A percentile compares a stretch with the other conserved stretches of the same genome.
These are phyloP conservation scores for Phengaris arion DNA, from an alignment of 2,888 invertebrate genomes.

Conservation along the genomic window DNA sequence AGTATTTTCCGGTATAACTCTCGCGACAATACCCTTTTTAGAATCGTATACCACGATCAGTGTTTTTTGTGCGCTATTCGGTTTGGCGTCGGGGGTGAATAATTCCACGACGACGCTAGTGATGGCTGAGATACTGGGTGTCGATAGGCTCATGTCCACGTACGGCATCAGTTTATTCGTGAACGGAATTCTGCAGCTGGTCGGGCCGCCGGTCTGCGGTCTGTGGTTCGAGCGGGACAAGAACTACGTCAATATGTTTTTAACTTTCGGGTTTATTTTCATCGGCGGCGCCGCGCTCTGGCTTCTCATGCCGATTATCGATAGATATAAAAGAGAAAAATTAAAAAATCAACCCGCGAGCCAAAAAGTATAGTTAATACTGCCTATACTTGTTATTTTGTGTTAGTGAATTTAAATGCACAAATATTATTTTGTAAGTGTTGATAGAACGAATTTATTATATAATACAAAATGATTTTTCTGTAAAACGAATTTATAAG, in stretches of 20 bases:
- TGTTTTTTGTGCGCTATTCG: slow-evolving; percentile 86
- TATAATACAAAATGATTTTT: background rate
- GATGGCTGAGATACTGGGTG: slow-evolving; percentile 92
- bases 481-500: slow-evolving; percentile 12
- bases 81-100: slow-evolving; percentile 89
- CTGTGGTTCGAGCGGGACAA: slow-evolving; percentile 82
- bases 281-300: slow-evolving; percentile 86
- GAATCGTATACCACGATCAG: slow-evolving; percentile 81
- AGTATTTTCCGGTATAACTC: slow-evolving; percentile 86
- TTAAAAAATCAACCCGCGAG: slow-evolving; percentile 35
- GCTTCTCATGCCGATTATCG: slow-evolving; percentile 87
- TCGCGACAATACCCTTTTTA: slow-evolving; percentile 85
- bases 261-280: slow-evolving; percentile 86
- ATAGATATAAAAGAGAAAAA: slow-evolving; percentile 57
- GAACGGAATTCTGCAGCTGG: slow-evolving; percentile 88
- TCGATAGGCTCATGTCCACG: slow-evolving; percentile 89
- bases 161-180: slow-evolving; percentile 93
- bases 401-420: slow-evolving; percentile 31
- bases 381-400: background rate
- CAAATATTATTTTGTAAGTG: slow-evolving; percentile 29
- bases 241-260: slow-evolving; percentile 85
- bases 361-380: slow-evolving; percentile 32
- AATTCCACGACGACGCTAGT: slow-evolving; percentile 92
- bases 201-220: slow-evolving; percentile 91
- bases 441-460: slow-evolving; percentile 27